Conservation (phyloP, 2,888 invertebrate genomes). For the Volucella inflata region DNA sequence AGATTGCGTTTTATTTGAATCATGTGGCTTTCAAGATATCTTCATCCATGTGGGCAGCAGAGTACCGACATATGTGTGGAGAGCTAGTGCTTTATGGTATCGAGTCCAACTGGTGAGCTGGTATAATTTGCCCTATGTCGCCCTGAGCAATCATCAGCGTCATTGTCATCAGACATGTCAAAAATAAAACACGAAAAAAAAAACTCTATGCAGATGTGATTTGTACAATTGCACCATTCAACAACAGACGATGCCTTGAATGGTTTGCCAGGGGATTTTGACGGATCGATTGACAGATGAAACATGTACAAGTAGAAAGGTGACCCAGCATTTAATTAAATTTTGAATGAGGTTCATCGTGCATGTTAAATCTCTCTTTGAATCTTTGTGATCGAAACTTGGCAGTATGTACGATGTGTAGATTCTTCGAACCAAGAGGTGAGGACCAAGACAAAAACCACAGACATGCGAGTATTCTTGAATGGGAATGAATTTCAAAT, state of each 20-base stretch:
- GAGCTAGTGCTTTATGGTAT: neutral
- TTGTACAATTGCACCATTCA: conserved; percentile 10
- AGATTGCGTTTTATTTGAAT: conserved; percentile 27
- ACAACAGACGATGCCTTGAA: neutral
- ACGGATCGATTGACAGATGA: conserved; percentile 30
- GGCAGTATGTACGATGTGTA: too few species aligned
- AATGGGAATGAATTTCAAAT: too few species aligned
- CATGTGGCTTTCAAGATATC: neutral
- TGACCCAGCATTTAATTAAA: conserved; percentile 3
- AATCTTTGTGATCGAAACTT: too few species aligned
- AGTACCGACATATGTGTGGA: neutral
- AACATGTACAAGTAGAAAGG: neutral
- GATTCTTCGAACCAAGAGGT: too few species aligned
- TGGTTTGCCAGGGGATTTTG: conserved; percentile 10
- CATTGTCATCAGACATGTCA: conserved; percentile 13
- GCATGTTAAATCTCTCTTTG: neutral
- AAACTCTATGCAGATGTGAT: neutral
- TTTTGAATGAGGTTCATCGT: neutral
- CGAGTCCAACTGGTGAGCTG: conserved; percentile 1
- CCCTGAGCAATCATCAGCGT: conserved; percentile 13
- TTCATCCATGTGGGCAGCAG: conserved; percentile 10
- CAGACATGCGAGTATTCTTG: too few species aligned
- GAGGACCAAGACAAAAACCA: too few species aligned
- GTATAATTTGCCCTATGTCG: conserved; percentile 18
- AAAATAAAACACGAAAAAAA: neutral